Base-by-base conservation (phyloP, 2,888 invertebrate genomes). In the Drosophila mettleri region DNA sequence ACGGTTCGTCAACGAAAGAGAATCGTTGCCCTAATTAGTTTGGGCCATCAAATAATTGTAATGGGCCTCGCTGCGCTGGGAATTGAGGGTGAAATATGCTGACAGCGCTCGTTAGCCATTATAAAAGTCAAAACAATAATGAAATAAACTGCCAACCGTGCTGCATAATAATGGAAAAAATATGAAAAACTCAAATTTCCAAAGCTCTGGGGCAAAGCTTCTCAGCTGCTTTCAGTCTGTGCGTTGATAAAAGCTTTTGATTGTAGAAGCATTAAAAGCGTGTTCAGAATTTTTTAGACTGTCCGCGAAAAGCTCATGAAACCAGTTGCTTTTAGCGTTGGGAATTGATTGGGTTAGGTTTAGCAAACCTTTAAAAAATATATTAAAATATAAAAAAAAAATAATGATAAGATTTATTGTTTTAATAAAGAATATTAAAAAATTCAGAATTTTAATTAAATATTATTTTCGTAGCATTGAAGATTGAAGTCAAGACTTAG, bases 11-110 rank as follows among this genome's bases (percentile, higher is more conserved):
- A 66, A 79, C 69, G 67, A 75, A 45, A 76, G 66, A 69, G 54
- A 71, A 75, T 73, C 70, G 75, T 63, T 73, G 71, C 48, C 66
- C 81, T 82, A 84, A 82, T 82, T 82, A 84, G 71, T 48, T 34
- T 48, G 63, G 59, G 63, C 69, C 58, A 73, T 64, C 65, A 59
- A 62, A 55, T 67, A 73, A 78, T 78, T 67, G 72, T 63, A 57
- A 69, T 62, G 59, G 34, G 46, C 41, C 27, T 14, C 16, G 45
- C 29, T 34, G 24, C 51, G 4, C 24, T 1, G 29, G 45, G 49
- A 49, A 68, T 48, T 24, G 39, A n/a, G 54, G 14, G 22, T 43
- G 39, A 66, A 66, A 51, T 66, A 45, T 64, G 49, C 24, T 52
- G 52, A 64, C 64, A 52, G 46, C 5, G 33, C 27, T 65, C 43